These are phyloP conservation scores for Ceraclea dissimilis DNA, from an alignment of 2,888 invertebrate species.

Conservation along the genomic window DNA sequence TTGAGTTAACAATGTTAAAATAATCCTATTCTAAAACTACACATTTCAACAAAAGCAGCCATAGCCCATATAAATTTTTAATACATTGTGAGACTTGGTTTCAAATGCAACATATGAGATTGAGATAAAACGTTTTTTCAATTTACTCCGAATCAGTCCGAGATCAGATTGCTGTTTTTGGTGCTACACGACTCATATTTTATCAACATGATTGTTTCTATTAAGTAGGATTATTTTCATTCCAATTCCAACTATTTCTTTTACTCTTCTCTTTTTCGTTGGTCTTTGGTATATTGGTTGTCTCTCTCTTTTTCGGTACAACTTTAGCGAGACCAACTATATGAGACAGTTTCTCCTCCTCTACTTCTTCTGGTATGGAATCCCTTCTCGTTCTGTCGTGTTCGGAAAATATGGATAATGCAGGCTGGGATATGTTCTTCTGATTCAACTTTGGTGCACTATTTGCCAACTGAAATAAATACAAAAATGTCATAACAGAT, in stretches of 20 bases:
- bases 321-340: constrained; percentile 31
- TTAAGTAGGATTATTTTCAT: constrained; percentile 45
- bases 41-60: too few species aligned
- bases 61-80: too few species aligned
- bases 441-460: constrained; percentile 56
- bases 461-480: constrained; percentile 46
- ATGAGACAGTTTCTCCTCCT: constrained; percentile 39
- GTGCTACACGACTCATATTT: too few species aligned
- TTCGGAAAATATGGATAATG: constrained; percentile 45
- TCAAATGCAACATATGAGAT: too few species aligned
- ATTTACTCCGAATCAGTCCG: too few species aligned
- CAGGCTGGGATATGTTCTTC: constrained; percentile 55
- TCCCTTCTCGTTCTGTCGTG: constrained; percentile 49
- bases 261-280: constrained; percentile 37
- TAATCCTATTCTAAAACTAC: too few species aligned
- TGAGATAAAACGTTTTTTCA: too few species aligned
- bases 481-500: too few species aligned
- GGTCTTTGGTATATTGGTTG: constrained; percentile 26
- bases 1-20: too few species aligned
- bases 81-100: too few species aligned
- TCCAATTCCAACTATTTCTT: constrained; percentile 48
- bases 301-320: constrained; percentile 34
- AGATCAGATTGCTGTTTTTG: too few species aligned
- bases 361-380: constrained; percentile 57
- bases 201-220: too few species aligned